Conservation (phyloP, 2,113 vertebrate species). For the Aphyosemion australe region DNA sequence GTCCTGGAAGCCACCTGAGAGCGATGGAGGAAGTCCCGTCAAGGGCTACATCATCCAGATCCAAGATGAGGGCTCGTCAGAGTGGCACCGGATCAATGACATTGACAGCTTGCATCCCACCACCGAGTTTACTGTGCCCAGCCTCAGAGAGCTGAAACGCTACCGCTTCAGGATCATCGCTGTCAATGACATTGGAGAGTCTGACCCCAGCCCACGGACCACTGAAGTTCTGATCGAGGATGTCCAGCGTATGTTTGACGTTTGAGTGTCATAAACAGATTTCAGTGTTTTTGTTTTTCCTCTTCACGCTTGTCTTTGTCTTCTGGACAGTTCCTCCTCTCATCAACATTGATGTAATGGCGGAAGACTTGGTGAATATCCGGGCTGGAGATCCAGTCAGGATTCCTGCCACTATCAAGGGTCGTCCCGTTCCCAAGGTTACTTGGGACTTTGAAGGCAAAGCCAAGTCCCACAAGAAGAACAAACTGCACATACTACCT, state of each 20-base stretch:
- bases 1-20: conserved; percentile 89
- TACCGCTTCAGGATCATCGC: conserved; percentile 95
- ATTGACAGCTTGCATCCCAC: conserved; percentile 86
- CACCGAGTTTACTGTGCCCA: conserved; percentile 90
- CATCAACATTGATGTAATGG: conserved; percentile 86
- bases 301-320: background rate
- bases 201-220: conserved; percentile 92
- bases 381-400: conserved; percentile 88
- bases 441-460: conserved; percentile 96
- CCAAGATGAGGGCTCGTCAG: conserved; percentile 89
- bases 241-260: conserved; percentile 82
- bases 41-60: conserved; percentile 98
- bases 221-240: conserved; percentile 90
- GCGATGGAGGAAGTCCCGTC: conserved; percentile 94
- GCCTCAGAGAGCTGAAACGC: conserved; percentile 89
- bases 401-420: conserved; percentile 90
- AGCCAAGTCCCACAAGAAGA: conserved; percentile 89
- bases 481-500: conserved; percentile 89
- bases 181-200: conserved; percentile 95
- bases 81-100: conserved; percentile 90
- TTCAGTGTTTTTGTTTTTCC: background rate
- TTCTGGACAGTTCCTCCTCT: conserved; percentile 84
- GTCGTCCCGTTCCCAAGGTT: conserved; percentile 91
- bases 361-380: conserved; percentile 86
- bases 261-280: background rate